Evolutionary conservation across 2,797 vertebrate genomes (phyloP).

Genomic region (Morelia viridis): DNA sequence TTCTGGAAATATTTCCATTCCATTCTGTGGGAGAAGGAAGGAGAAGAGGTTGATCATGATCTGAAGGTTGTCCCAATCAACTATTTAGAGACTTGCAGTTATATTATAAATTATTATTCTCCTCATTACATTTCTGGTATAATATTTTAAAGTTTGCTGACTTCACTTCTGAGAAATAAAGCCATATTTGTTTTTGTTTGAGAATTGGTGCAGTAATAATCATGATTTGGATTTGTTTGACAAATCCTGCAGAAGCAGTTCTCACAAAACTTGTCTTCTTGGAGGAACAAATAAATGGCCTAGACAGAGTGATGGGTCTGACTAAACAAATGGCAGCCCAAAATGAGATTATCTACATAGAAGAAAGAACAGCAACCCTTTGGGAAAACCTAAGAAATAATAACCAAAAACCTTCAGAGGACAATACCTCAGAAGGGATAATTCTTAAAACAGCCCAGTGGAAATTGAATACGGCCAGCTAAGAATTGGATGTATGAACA

Average conservation of each 20-base stretch:
- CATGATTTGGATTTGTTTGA: not conserved
- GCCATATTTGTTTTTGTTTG: not conserved
- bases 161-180: not conserved
- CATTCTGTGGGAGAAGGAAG: constrained; percentile 10
- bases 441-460: not conserved
- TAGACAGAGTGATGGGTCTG: no score
- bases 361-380: no score
- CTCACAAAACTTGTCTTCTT: no score
- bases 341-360: no score
- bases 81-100: not conserved
- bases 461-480: not conserved
- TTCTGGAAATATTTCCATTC: constrained; percentile 25
- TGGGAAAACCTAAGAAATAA: no score
- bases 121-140: not conserved
- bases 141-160: not conserved
- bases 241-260: no score
- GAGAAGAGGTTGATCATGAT: not conserved
- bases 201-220: not conserved
- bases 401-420: no score
- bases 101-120: not conserved
- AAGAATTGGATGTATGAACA: no score
- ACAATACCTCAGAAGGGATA: not conserved
- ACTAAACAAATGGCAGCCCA: no score
- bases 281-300: no score
- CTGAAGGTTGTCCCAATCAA: not conserved